A percentile compares a stretch with the other conserved stretches of the same genome.
These are phyloP conservation scores for Ornithoptera alexandrae DNA, from an alignment of 2,888 invertebrate species.

Conservation along the genomic window DNA sequence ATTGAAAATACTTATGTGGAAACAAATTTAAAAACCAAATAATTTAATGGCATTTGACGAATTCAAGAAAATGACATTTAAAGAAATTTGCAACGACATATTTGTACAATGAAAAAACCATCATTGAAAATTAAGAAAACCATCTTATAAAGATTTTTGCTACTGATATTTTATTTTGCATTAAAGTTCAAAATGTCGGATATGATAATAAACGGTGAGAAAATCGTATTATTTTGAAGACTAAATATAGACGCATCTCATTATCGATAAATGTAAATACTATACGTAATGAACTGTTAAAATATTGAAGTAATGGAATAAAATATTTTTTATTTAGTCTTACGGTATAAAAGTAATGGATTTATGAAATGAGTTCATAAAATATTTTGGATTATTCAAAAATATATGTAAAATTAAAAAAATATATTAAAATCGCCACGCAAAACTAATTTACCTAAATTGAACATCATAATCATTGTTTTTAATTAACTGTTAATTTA, in stretches of 20 bases:
- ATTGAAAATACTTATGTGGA: background rate
- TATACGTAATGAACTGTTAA: no score
- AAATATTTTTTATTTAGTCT: no score
- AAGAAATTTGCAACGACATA: conserved; percentile 2
- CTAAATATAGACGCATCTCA: background rate
- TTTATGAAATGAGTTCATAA: no score
- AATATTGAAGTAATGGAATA: no score
- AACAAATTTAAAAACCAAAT: background rate
- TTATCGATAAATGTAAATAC: no score
- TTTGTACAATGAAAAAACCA: conserved; percentile 8
- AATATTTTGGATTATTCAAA: no score
- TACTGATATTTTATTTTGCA: background rate
- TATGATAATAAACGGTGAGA: conserved; percentile 73
- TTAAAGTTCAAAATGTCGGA: conserved; percentile 55
- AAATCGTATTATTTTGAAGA: background rate
- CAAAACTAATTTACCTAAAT: no score
- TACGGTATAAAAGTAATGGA: no score
- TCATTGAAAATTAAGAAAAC: conserved; percentile 10
- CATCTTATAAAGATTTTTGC: background rate
- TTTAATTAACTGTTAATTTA: no score
- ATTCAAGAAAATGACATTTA: background rate
- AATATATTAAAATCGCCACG: no score
- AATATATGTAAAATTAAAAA: no score
- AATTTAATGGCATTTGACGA: background rate
- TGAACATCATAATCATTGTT: no score